Evolutionary conservation across 2,797 vertebrate species (phyloP).

Genomic region (Pipistrellus pygmaeus): DNA sequence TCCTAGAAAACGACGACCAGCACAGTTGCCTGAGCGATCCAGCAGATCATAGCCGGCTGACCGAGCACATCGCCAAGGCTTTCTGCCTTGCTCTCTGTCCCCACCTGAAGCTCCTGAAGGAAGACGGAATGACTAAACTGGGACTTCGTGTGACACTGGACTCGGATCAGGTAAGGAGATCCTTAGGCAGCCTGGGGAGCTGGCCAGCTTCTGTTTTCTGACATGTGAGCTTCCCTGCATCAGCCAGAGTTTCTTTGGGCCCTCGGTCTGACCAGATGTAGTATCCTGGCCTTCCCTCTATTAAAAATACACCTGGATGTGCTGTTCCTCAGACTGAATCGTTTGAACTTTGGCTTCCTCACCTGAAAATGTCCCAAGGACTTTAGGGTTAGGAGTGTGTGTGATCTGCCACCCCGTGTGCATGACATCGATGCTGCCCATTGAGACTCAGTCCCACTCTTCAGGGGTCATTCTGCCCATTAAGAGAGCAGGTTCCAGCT

Average conservation of each 20-base stretch:
- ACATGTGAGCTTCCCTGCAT: neutral
- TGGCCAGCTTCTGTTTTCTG: neutral
- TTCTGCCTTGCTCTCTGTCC: constrained; percentile 97
- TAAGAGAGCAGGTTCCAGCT: neutral
- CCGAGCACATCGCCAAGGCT: constrained; percentile 96
- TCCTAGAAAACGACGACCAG: constrained; percentile 96
- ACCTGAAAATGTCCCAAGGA: neutral
- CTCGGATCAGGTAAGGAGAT: constrained; percentile 93
- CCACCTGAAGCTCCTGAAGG: constrained; percentile 97
- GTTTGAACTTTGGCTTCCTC: neutral
- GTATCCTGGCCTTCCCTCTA: neutral
- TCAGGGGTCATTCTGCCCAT: neutral
- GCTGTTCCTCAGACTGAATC: neutral
- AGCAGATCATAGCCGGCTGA: constrained; percentile 97
- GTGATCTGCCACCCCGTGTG: neutral
- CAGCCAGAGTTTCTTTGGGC: neutral
- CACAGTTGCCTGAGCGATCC: constrained; percentile 94
- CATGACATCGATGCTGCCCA: neutral
- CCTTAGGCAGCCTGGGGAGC: neutral
- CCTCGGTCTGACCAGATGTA: neutral
- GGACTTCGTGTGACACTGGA: constrained; percentile 96
- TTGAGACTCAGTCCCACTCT: neutral
- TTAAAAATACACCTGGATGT: neutral
- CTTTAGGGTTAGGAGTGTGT: neutral
- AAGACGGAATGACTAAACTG: constrained; percentile 98